These are phyloP conservation scores for Pelodiscus sinensis DNA, from an alignment of 2,113 vertebrate genomes.

Conservation along the genomic window DNA sequence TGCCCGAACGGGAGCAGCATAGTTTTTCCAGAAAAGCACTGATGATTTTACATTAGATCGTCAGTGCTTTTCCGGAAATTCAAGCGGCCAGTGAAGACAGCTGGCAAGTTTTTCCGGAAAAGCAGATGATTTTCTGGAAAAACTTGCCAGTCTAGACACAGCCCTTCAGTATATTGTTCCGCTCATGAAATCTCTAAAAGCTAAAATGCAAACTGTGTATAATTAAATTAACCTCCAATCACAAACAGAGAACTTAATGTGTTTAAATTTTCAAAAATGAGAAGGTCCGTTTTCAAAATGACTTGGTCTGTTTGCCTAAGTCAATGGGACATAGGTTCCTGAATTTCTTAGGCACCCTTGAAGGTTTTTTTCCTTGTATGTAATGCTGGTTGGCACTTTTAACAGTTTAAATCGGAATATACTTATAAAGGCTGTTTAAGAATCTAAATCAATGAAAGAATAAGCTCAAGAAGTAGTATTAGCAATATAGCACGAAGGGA, in stretches of 20 bases:
- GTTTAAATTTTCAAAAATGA: not conserved
- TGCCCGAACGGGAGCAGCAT: too few relatives aligned
- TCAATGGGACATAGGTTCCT: too few relatives aligned
- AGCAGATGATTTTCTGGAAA: too few relatives aligned
- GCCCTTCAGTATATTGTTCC: not conserved
- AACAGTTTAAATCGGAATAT: not conserved
- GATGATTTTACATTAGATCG: too few relatives aligned
- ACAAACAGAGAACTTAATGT: not conserved
- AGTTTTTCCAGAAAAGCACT: too few relatives aligned
- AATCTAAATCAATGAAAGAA: not conserved
- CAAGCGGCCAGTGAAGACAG: too few relatives aligned
- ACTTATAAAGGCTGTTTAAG: not conserved
- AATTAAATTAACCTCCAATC: not conserved
- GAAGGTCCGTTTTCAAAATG: not conserved
- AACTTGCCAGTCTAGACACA: too few relatives aligned
- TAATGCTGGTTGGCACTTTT: not conserved
- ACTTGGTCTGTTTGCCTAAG: not conserved
- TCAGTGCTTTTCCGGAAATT: too few relatives aligned
- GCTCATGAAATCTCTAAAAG: not conserved
- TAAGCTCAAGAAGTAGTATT: not conserved
- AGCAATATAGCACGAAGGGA: not conserved
- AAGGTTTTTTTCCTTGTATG: not conserved
- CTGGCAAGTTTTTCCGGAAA: too few relatives aligned
- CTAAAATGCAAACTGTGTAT: not conserved
- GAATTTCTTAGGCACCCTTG: not conserved